Percentiles rank a stretch among this genome's conserved stretches.
Conservation (phyloP, 2,888 invertebrate species). For the Sinohyriopsis cumingii region DNA sequence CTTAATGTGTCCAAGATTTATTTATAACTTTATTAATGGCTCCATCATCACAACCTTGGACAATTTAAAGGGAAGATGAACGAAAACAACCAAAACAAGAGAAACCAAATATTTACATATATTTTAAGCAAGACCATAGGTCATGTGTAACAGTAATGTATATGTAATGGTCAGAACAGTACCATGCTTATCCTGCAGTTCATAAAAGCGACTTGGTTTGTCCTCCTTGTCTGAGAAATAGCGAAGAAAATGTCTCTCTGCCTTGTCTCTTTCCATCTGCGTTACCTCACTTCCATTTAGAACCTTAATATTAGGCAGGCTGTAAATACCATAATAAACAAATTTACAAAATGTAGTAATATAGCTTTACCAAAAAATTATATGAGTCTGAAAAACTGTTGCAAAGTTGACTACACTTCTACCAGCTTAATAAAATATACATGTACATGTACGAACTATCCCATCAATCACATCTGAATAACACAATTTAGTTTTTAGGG, state of each 20-base stretch:
- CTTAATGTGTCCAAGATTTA: too few relatives aligned
- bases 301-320: conserved; percentile 56
- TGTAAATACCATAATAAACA: conserved; percentile 20
- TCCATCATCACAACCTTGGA: too few relatives aligned
- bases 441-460: too few relatives aligned
- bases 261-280: conserved; percentile 55
- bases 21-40: too few relatives aligned
- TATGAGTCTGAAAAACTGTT: not conserved
- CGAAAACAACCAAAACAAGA: too few relatives aligned
- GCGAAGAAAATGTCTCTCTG: conserved; percentile 56
- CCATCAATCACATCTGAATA: too few relatives aligned
- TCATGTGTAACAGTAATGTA: too few relatives aligned
- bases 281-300: conserved; percentile 64
- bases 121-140: too few relatives aligned
- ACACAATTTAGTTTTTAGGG: too few relatives aligned
- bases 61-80: too few relatives aligned
- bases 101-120: too few relatives aligned
- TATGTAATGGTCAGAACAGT: conserved; percentile 1
- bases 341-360: conserved; percentile 1
- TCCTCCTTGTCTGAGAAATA: conserved; percentile 48
- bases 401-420: not conserved
- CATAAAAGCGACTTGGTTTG: conserved; percentile 48
- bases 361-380: not conserved
- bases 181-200: conserved; percentile 62
- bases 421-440: too few relatives aligned